These are phyloP conservation scores for Microtus ochrogaster DNA, from an alignment of 2,113 vertebrate species.

Conservation along the genomic window DNA sequence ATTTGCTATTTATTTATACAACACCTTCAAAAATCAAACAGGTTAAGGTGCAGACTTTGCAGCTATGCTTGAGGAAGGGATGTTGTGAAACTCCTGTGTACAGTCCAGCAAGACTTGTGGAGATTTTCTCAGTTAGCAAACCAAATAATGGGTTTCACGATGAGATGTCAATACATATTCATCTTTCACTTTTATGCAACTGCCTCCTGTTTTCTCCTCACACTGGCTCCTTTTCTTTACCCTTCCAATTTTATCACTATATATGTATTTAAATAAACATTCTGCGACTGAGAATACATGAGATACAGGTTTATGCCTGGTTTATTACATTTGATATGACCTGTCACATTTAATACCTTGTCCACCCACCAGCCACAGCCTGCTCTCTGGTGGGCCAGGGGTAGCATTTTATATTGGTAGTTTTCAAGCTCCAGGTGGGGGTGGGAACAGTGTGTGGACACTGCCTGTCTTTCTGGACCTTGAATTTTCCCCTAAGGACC, in stretches of 20 bases:
- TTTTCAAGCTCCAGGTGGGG: background rate
- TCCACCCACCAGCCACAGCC: background rate
- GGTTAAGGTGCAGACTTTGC: background rate
- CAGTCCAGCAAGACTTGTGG: background rate
- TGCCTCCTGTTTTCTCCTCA: background rate
- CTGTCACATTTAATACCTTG: background rate
- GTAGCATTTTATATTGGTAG: background rate
- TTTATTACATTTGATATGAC: background rate
- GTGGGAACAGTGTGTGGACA: background rate
- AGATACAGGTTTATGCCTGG: background rate
- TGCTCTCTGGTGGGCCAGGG: background rate
- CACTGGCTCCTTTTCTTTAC: background rate
- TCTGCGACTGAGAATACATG: background rate
- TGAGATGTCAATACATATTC: background rate
- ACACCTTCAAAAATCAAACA: slow-evolving; percentile 31
- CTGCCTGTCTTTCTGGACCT: background rate
- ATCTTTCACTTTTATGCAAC: background rate
- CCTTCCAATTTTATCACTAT: background rate
- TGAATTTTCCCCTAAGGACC: too few species aligned
- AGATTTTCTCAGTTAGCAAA: background rate
- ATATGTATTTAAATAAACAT: background rate
- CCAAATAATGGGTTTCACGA: background rate
- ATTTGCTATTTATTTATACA: slow-evolving; percentile 23
- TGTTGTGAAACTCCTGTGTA: background rate
- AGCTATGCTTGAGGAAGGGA: background rate